Evolutionary conservation across 2,797 vertebrate species (phyloP).

Genomic region (Phataginus tetradactyla): DNA sequence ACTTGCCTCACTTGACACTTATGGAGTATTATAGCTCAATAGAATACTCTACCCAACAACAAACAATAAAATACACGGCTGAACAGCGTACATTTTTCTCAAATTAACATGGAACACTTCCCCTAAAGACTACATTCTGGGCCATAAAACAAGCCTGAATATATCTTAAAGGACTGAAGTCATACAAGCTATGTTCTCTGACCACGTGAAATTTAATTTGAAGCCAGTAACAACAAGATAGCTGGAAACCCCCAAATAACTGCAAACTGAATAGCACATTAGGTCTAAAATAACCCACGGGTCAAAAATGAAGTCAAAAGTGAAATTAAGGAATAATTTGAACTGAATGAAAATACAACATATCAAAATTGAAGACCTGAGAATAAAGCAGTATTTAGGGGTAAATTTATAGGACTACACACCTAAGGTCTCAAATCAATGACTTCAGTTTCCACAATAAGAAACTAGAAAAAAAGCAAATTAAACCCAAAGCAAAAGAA

Average conservation of each 20-base stretch:
- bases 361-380: not conserved
- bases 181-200: not conserved
- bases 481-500: constrained; percentile 1
- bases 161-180: constrained; percentile 41
- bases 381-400: not conserved
- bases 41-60: not conserved
- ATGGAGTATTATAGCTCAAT: not conserved
- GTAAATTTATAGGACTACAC: not conserved
- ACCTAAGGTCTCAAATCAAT: not conserved
- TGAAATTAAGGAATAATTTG: constrained; percentile 16
- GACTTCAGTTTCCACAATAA: not conserved
- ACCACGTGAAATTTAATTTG: not conserved
- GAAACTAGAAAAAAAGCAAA: not conserved
- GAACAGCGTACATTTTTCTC: not conserved
- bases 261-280: not conserved
- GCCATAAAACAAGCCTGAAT: not conserved
- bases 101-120: not conserved
- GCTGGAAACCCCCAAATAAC: not conserved
- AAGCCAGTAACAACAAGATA: not conserved
- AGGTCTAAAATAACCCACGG: not conserved
- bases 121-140: not conserved
- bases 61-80: not conserved
- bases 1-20: not conserved
- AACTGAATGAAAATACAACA: not conserved
- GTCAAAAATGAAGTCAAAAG: not conserved